Evolutionary conservation across 2,797 vertebrate species (phyloP).

Genomic region (Cossypha heuglini): DNA sequence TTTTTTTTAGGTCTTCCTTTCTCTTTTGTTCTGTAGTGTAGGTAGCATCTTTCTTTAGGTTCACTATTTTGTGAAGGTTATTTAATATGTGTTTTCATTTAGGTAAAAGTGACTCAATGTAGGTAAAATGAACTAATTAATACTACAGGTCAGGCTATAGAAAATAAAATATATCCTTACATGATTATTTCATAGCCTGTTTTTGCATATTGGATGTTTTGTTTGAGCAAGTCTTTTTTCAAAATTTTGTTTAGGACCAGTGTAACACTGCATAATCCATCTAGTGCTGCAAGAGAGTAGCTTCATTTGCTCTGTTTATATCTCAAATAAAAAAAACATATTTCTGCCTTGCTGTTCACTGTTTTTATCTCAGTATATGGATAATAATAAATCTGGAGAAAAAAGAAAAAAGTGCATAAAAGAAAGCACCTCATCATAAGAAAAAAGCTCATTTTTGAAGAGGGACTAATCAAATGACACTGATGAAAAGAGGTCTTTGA

Average conservation of each 20-base stretch:
- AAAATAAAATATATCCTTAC: background rate
- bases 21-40: background rate
- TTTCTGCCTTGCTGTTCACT: background rate
- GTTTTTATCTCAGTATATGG: background rate
- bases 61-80: background rate
- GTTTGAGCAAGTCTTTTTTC: background rate
- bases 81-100: background rate
- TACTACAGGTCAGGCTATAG: background rate
- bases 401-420: background rate
- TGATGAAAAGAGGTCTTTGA: slow-evolving; percentile 37
- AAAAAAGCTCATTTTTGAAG: background rate
- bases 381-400: background rate
- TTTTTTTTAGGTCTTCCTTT: background rate
- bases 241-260: background rate
- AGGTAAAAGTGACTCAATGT: background rate
- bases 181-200: background rate
- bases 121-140: background rate
- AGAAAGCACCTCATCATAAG: background rate
- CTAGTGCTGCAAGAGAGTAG: background rate
- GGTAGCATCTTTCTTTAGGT: background rate
- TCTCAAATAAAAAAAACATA: background rate
- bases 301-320: background rate
- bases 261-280: background rate
- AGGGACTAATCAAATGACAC: background rate
- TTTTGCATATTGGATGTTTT: background rate